phyloP scores from a whole-genome alignment of 1,140 invertebrate genomes.

The Calosoma granatense region DNA sequence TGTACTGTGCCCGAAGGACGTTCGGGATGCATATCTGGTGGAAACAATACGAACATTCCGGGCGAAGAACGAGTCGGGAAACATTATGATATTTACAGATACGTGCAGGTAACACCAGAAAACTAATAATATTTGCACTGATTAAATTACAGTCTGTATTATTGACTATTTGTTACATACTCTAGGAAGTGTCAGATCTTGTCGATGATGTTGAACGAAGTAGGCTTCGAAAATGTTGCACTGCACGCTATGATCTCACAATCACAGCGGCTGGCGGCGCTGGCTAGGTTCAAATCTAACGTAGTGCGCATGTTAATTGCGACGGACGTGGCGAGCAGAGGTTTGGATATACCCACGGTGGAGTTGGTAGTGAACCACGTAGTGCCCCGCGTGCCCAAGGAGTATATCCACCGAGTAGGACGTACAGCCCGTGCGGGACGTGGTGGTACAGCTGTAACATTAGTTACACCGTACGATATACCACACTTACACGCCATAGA shows the following conservation, averaged over 20 bases:
- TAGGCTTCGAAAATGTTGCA: conserved; percentile 79
- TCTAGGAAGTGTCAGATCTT: conserved; percentile 71
- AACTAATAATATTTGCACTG: neutral
- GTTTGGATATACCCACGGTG: conserved; percentile 80
- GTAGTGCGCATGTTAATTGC: conserved; percentile 80
- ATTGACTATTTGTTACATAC: too few species aligned
- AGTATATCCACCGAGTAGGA: conserved; percentile 96
- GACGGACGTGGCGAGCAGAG: conserved; percentile 93
- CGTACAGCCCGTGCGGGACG: conserved; percentile 89
- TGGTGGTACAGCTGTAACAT: conserved; percentile 74
- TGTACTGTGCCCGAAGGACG: conserved; percentile 77
- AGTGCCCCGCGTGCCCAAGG: conserved; percentile 79
- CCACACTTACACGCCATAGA: conserved; percentile 81
- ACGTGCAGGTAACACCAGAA: conserved; percentile 74
- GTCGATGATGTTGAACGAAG: conserved; percentile 73
- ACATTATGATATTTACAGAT: conserved; percentile 87
- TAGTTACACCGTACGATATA: conserved; percentile 88
- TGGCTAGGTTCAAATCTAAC: conserved; percentile 81
- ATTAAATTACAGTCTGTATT: too few species aligned
- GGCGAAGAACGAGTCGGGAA: conserved; percentile 58
- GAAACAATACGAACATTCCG: conserved; percentile 74
- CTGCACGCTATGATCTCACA: conserved; percentile 81
- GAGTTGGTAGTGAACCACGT: conserved; percentile 91
- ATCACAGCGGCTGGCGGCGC: conserved; percentile 62
- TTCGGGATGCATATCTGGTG: conserved; percentile 89